phyloP scores from a whole-genome alignment of 2,797 vertebrate species.

The Liasis olivaceus region DNA sequence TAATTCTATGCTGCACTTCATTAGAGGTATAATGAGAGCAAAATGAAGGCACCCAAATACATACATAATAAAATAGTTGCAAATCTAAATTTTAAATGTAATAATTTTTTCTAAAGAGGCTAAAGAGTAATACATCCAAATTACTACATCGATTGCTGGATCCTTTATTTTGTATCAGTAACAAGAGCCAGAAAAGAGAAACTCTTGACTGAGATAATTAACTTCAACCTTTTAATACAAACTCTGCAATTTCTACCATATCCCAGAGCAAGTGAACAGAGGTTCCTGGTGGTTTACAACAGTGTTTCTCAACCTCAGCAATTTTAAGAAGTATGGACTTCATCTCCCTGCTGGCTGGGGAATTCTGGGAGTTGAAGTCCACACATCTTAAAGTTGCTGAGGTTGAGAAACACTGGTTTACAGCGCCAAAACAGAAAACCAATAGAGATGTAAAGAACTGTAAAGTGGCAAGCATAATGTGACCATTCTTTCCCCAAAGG shows the following conservation, averaged over 20 bases:
- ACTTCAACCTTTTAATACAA: background rate
- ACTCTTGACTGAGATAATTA: background rate
- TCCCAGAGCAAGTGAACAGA: background rate
- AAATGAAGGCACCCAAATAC: background rate
- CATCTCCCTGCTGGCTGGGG: background rate
- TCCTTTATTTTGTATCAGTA: background rate
- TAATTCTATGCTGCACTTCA: slow-evolving; percentile 21
- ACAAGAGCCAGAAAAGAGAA: background rate
- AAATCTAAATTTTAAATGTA: background rate
- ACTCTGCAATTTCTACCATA: slow-evolving; percentile 13
- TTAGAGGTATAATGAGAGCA: slow-evolving; percentile 22
- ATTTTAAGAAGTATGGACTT: background rate
- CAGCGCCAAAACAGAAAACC: background rate
- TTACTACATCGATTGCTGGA: background rate
- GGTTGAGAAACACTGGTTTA: background rate
- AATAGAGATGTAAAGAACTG: background rate
- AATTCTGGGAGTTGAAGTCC: background rate
- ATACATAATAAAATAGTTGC: background rate
- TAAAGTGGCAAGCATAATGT: background rate
- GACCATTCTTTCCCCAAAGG: background rate
- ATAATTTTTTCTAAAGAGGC: background rate
- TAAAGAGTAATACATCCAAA: background rate
- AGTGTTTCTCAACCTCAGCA: background rate
- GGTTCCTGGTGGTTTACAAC: background rate
- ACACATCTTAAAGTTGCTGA: background rate